phyloP scores from a whole-genome alignment of 2,888 invertebrate genomes.

The Lumbricus terrestris region DNA sequence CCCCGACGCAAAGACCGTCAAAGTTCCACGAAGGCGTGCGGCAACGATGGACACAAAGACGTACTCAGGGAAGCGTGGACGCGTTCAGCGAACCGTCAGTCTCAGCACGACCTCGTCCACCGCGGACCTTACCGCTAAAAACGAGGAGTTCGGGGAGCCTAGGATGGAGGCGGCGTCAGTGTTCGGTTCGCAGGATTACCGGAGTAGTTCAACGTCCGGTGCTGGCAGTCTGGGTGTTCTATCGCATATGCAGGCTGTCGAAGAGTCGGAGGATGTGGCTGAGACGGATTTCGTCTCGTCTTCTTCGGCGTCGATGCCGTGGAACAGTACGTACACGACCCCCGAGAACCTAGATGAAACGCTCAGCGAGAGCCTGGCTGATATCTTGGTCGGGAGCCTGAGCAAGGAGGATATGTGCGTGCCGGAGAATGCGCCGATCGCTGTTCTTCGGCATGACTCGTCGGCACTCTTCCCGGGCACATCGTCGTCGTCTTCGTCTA shows the following conservation, averaged over 20 bases:
- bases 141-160: not conserved
- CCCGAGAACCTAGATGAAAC: not conserved
- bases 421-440: not conserved
- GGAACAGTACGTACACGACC: not conserved
- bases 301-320: not conserved
- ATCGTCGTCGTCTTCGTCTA: no score
- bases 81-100: not conserved
- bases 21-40: conserved; percentile 91
- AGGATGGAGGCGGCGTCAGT: not conserved
- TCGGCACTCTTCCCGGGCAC: not conserved
- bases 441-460: not conserved
- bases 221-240: not conserved
- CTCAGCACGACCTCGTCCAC: not conserved
- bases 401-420: not conserved
- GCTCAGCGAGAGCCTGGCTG: not conserved
- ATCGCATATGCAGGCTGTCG: not conserved
- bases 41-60: conserved; percentile 82
- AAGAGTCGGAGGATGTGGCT: not conserved
- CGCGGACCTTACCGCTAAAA: not conserved
- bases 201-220: not conserved
- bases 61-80: not conserved
- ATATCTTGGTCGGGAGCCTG: not conserved
- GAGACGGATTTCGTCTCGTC: not conserved
- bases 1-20: conserved; percentile 97
- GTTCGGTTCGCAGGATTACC: not conserved